Evolutionary conservation across 2,888 invertebrate species (phyloP).

Genomic region (Diarsia brunnea): DNA sequence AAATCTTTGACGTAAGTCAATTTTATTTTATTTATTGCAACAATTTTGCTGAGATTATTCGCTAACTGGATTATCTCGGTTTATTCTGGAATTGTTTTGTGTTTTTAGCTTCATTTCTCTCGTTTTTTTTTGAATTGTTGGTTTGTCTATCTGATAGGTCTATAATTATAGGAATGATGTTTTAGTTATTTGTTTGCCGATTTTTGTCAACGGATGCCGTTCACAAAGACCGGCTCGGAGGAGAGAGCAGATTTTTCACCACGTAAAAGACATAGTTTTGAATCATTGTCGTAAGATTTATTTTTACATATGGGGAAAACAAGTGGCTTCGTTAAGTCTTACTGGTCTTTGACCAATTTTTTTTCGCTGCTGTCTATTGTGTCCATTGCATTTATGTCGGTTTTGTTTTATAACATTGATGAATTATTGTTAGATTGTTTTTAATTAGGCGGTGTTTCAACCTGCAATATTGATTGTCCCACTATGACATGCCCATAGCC

Average conservation of each 20-base stretch:
- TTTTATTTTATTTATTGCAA: slow-evolving; percentile 22
- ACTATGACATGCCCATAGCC: neutral
- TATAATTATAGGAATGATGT: neutral
- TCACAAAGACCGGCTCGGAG: too few species aligned
- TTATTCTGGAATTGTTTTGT: neutral
- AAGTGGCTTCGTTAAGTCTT: neutral
- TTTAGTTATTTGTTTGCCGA: neutral
- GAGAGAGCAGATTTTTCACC: too few species aligned
- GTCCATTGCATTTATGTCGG: neutral
- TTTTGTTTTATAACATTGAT: too few species aligned
- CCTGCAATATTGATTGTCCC: neutral
- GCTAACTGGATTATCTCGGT: neutral
- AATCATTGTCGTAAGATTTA: too few species aligned
- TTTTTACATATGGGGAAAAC: too few species aligned
- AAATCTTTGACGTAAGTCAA: slow-evolving; percentile 43
- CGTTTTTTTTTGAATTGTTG: neutral
- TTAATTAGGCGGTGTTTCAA: neutral
- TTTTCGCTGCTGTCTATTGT: neutral
- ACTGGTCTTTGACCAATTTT: neutral
- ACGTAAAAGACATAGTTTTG: too few species aligned
- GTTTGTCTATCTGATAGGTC: too few species aligned
- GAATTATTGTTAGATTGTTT: neutral
- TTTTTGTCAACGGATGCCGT: neutral
- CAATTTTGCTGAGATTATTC: neutral
- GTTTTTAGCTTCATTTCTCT: neutral